Conservation (phyloP, 1,140 invertebrate genomes). For the Samia ricini region DNA sequence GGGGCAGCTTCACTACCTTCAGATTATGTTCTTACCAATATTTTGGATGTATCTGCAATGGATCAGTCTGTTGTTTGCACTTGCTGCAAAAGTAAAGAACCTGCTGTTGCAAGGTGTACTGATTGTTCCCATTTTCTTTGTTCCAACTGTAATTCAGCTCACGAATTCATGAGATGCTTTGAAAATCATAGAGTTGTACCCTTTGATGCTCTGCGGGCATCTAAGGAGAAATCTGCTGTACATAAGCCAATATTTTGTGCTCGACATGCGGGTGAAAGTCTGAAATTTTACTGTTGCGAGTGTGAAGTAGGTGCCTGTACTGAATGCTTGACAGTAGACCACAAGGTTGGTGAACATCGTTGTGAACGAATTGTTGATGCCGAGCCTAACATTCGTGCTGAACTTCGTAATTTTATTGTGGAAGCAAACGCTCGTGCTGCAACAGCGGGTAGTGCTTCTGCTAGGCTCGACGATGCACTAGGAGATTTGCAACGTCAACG, state of each 20-base stretch:
- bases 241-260: conserved; percentile 91
- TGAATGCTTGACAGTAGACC: conserved; percentile 88
- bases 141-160: conserved; percentile 94
- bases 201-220: conserved; percentile 91
- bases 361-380: conserved; percentile 87
- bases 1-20: conserved; percentile 86
- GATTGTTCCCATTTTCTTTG: conserved; percentile 97
- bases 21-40: conserved; percentile 91
- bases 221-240: conserved; percentile 85
- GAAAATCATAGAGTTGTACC: conserved; percentile 93
- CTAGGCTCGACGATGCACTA: conserved; percentile 86
- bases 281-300: conserved; percentile 89
- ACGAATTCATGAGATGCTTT: conserved; percentile 96
- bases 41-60: conserved; percentile 89
- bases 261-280: conserved; percentile 85
- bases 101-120: conserved; percentile 93
- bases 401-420: conserved; percentile 84
- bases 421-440: conserved; percentile 86
- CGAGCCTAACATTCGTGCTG: conserved; percentile 85
- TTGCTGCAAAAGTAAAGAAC: conserved; percentile 92
- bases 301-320: conserved; percentile 91
- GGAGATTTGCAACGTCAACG: conserved; percentile 91
- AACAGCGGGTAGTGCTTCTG: conserved; percentile 86
- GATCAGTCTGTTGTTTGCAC: conserved; percentile 89
- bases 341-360: conserved; percentile 88